Percentiles rank a stretch among this genome's conserved stretches.
These are phyloP conservation scores for Amphiprion percula DNA, from an alignment of 2,113 vertebrate genomes.

Conservation along the genomic window DNA sequence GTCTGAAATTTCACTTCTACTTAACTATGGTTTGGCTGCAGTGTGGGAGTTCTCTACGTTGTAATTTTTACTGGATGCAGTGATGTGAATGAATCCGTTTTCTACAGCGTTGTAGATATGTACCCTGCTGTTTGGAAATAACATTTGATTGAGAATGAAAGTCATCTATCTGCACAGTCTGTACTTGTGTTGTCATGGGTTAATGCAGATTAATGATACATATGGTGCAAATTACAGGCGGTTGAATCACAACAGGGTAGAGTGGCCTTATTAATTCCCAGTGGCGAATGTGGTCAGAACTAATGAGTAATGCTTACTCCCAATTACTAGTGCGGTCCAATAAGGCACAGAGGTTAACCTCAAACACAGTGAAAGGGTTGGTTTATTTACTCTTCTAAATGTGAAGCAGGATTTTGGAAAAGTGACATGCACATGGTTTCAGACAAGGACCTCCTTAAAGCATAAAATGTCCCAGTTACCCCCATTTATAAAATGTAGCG, in stretches of 20 bases:
- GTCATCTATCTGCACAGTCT: too few relatives aligned
- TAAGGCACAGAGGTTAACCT: conserved; percentile 20
- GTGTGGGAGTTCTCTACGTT: not conserved
- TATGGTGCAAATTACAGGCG: not conserved
- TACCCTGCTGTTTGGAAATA: too few relatives aligned
- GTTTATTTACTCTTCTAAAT: not conserved
- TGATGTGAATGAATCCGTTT: not conserved
- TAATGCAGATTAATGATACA: conserved; percentile 2
- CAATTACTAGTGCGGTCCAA: conserved; percentile 37
- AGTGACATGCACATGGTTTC: not conserved
- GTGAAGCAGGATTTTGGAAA: not conserved
- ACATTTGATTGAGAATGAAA: too few relatives aligned
- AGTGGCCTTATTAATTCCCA: conserved; percentile 1
- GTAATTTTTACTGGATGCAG: not conserved
- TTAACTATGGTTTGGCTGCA: not conserved
- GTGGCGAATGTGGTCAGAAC: conserved; percentile 25
- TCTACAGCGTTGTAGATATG: too few relatives aligned
- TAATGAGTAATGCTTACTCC: conserved; percentile 27
- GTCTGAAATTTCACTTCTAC: too few relatives aligned
- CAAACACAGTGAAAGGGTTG: not conserved
- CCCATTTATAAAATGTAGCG: too few relatives aligned
- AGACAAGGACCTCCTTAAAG: too few relatives aligned
- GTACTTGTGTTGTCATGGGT: not conserved
- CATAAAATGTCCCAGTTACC: not conserved
- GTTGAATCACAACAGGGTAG: not conserved